Conservation (phyloP, 2,113 vertebrate genomes). For the Gymnorhina tibicen region DNA sequence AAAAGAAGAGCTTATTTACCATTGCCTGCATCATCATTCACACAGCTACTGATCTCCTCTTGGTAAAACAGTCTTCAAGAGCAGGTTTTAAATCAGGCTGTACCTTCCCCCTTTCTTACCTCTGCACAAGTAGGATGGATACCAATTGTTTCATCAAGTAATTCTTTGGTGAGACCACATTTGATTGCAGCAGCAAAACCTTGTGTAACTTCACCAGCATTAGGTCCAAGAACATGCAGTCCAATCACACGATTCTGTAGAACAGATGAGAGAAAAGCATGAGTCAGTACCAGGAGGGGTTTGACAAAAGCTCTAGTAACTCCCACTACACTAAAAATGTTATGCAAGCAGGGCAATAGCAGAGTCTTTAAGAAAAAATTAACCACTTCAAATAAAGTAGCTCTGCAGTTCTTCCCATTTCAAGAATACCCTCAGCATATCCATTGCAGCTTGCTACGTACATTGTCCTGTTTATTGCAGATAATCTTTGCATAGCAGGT, state of each 20-base stretch:
- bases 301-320: neutral
- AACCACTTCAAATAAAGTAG: neutral
- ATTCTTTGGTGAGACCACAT: conserved; percentile 89
- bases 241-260: conserved; percentile 88
- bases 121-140: conserved; percentile 97
- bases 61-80: neutral
- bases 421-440: neutral
- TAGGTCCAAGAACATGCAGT: conserved; percentile 92
- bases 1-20: neutral
- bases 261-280: neutral
- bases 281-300: neutral
- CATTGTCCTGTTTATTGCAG: conserved; percentile 86
- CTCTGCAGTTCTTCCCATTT: neutral
- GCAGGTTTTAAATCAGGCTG: neutral
- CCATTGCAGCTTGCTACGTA: conserved; percentile 62
- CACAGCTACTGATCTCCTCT: neutral
- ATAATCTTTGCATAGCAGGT: conserved; percentile 90
- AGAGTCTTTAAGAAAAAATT: neutral
- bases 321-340: neutral
- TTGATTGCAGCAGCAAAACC: conserved; percentile 93
- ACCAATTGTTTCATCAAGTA: conserved; percentile 87
- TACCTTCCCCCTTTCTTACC: conserved; percentile 64
- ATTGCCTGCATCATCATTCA: neutral
- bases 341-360: neutral
- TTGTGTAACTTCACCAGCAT: conserved; percentile 94